phyloP scores from a whole-genome alignment of 30 jellyfish, hydroid and myxozoan genomes.

The Cassiopea xamachana region DNA sequence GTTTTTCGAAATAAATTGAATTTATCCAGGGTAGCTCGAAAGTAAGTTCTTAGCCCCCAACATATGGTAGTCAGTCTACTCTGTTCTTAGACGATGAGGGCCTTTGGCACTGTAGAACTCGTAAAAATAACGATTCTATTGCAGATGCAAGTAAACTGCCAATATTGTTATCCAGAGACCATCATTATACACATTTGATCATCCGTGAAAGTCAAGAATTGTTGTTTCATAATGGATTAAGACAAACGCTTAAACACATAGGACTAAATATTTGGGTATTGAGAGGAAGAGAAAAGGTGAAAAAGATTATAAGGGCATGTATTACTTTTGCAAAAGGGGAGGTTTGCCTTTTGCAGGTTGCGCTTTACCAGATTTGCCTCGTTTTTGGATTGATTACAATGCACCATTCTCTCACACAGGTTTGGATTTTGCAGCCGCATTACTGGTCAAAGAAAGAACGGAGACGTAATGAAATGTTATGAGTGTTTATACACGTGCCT shows the following conservation, averaged over 20 bases:
- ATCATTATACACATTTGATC: neutral
- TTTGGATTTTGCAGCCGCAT: constrained; percentile 47
- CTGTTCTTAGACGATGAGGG: constrained; percentile 9
- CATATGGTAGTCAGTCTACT: constrained; percentile 21
- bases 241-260: constrained; percentile 8
- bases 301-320: constrained; percentile 43
- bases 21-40: too few species aligned
- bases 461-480: constrained; percentile 9
- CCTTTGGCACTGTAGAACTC: neutral
- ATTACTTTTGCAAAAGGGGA: neutral
- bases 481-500: constrained; percentile 53
- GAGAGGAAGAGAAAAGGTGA: constrained; percentile 48
- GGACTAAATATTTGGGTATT: constrained; percentile 39
- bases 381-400: constrained; percentile 49
- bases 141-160: constrained; percentile 34
- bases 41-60: neutral
- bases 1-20: too few species aligned
- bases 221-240: constrained; percentile 16
- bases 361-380: neutral
- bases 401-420: constrained; percentile 64
- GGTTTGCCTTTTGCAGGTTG: too few species aligned
- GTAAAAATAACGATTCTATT: neutral
- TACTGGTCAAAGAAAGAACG: constrained; percentile 2
- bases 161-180: constrained; percentile 15
- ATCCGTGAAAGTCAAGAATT: constrained; percentile 11